Evolutionary conservation across 2,888 invertebrate species (phyloP).

Genomic region (Flexamia atlantica): DNA sequence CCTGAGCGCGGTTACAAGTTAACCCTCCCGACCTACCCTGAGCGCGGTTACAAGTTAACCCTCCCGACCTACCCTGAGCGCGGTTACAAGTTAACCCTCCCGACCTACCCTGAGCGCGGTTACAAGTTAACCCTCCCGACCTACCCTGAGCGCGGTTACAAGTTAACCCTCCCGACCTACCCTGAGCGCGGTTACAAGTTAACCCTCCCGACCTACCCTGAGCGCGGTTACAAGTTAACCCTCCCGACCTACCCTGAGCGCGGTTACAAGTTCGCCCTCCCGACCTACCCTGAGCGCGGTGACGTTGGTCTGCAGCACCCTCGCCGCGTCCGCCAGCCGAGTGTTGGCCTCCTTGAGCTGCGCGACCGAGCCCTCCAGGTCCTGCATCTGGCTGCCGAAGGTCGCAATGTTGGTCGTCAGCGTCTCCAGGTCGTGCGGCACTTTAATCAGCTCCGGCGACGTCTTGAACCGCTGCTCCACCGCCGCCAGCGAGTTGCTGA

Average conservation of each 20-base stretch:
- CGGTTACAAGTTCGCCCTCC: conserved; percentile 63
- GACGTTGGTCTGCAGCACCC: conserved; percentile 69
- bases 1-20: too few relatives aligned
- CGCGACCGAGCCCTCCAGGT: conserved; percentile 73
- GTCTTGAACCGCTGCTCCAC: conserved; percentile 80
- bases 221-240: conserved; percentile 69
- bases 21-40: too few relatives aligned
- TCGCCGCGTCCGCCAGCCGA: conserved; percentile 66
- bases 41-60: too few relatives aligned
- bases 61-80: too few relatives aligned
- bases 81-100: too few relatives aligned
- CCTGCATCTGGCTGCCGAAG: conserved; percentile 80
- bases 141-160: too few relatives aligned
- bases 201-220: conserved; percentile 72
- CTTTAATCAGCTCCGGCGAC: conserved; percentile 79
- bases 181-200: too few relatives aligned
- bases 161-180: too few relatives aligned
- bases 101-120: too few relatives aligned
- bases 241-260: conserved; percentile 68
- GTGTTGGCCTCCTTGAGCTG: conserved; percentile 72
- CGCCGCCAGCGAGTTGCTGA: conserved; percentile 76
- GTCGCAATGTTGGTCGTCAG: conserved; percentile 79
- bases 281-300: conserved; percentile 70
- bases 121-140: too few relatives aligned
- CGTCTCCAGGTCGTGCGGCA: conserved; percentile 78